phyloP scores from a whole-genome alignment of 2,797 vertebrate genomes.

The Sebastiscus tertius region DNA sequence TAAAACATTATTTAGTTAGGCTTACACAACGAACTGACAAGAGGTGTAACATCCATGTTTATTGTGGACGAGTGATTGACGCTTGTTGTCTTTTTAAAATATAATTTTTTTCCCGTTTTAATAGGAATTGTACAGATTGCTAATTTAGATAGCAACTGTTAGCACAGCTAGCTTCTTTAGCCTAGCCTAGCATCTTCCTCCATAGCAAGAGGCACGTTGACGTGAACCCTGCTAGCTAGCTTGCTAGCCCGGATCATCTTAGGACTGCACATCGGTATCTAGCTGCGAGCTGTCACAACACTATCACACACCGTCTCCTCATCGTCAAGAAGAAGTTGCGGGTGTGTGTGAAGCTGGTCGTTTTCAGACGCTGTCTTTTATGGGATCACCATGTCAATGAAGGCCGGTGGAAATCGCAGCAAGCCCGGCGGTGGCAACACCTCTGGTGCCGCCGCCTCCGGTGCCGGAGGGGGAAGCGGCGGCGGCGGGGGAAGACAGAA shows the following conservation, averaged over 20 bases:
- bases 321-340: constrained; percentile 50
- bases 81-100: constrained; percentile 75
- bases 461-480: constrained; percentile 82
- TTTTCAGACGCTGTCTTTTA: constrained; percentile 85
- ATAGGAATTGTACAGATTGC: constrained; percentile 75
- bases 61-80: constrained; percentile 53
- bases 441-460: constrained; percentile 80
- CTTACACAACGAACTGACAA: constrained; percentile 66
- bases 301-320: constrained; percentile 40
- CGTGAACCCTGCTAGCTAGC: constrained; percentile 65
- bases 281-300: constrained; percentile 55
- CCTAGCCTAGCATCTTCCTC: constrained; percentile 69
- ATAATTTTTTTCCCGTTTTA: constrained; percentile 69
- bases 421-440: constrained; percentile 88
- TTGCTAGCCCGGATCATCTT: too few relatives aligned
- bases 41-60: constrained; percentile 58
- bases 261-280: too few relatives aligned
- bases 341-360: constrained; percentile 54
- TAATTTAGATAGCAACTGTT: constrained; percentile 71
- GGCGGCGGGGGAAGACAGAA: constrained; percentile 88
- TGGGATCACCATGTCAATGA: constrained; percentile 96
- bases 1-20: constrained; percentile 60
- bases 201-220: constrained; percentile 61
- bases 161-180: constrained; percentile 53
- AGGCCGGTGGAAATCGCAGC: constrained; percentile 92